A percentile compares a stretch with the other conserved stretches of the same genome.
These are phyloP conservation scores for Esperia sulphurella DNA, from an alignment of 2,888 invertebrate species.

Conservation along the genomic window DNA sequence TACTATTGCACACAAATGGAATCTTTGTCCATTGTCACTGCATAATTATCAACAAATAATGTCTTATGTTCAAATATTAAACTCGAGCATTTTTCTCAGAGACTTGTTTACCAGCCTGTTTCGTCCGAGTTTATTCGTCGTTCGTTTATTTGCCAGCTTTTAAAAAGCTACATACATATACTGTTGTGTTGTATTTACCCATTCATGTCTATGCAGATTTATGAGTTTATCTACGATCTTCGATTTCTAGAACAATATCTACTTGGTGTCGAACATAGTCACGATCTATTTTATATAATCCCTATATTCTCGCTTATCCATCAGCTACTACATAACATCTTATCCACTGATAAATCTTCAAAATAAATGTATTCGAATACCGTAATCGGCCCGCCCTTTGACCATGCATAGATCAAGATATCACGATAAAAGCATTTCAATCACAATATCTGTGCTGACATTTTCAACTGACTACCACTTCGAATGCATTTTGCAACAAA, in stretches of 20 bases:
- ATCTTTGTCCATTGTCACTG: slow-evolving; percentile 30
- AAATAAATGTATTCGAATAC: slow-evolving; percentile 30
- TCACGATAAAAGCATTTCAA: slow-evolving; percentile 40
- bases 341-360: slow-evolving; percentile 9
- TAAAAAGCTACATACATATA: not conserved
- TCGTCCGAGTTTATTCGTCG: no score
- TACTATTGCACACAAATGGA: slow-evolving; percentile 25
- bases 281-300: slow-evolving; percentile 18
- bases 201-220: slow-evolving; percentile 5
- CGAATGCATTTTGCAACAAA: slow-evolving; percentile 39
- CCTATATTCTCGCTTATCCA: slow-evolving; percentile 8
- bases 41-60: slow-evolving; percentile 21
- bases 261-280: not conserved
- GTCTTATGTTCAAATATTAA: slow-evolving; percentile 35
- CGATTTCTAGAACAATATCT: slow-evolving; percentile 10
- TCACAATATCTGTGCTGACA: slow-evolving; percentile 41
- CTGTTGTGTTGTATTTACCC: not conserved
- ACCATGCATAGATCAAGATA: slow-evolving; percentile 38
- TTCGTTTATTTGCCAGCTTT: not conserved
- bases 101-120: not conserved
- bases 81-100: slow-evolving; percentile 9
- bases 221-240: slow-evolving; percentile 9
- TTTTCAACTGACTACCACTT: slow-evolving; percentile 51
- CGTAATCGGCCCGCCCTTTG: slow-evolving; percentile 30
- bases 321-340: slow-evolving; percentile 18